Conservation (phyloP, 2,113 vertebrate genomes). For the Strix aluco region DNA sequence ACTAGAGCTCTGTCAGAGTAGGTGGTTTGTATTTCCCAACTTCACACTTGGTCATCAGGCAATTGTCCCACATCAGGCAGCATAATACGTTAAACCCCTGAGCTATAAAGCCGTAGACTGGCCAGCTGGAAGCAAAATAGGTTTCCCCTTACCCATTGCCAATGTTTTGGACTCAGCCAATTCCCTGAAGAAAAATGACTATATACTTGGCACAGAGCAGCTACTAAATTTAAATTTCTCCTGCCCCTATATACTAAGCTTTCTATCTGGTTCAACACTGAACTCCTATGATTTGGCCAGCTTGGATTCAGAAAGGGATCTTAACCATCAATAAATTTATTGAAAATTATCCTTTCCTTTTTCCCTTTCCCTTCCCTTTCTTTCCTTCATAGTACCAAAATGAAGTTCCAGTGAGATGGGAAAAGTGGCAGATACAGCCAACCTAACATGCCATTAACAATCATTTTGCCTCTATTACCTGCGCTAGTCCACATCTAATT, state of each 20-base stretch:
- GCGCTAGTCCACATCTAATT: background rate
- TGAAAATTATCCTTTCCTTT: background rate
- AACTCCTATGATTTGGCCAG: conserved; percentile 17
- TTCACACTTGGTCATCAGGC: conserved; percentile 32
- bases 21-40: conserved; percentile 14
- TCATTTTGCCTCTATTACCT: background rate
- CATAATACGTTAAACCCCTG: conserved; percentile 17
- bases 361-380: background rate
- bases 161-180: conserved; percentile 36
- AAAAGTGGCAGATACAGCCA: conserved; percentile 2
- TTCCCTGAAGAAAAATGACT: conserved; percentile 61
- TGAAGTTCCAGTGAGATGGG: background rate
- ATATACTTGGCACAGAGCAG: conserved; percentile 19
- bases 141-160: conserved; percentile 47
- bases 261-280: conserved; percentile 35
- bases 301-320: background rate
- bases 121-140: conserved; percentile 53
- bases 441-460: background rate
- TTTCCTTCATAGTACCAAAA: background rate
- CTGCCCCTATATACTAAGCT: background rate
- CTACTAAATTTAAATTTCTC: conserved; percentile 59
- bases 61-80: conserved; percentile 21
- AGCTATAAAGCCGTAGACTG: background rate
- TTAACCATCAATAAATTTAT: conserved; percentile 16
- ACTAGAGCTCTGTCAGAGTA: background rate